Conservation (phyloP, 2,113 vertebrate species). For the Sminthopsis crassicaudata region DNA sequence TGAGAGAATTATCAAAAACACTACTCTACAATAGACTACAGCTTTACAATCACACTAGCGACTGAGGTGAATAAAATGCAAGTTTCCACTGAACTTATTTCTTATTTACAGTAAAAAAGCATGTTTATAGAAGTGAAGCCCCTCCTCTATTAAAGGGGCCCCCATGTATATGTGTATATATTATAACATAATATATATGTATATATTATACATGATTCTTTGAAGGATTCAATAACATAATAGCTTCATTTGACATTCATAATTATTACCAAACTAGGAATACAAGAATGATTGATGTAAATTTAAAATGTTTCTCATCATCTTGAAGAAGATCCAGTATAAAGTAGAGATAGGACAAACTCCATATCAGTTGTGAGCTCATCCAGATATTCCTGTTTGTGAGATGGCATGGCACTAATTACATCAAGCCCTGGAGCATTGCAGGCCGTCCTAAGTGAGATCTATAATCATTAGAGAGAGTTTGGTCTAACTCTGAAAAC, state of each 20-base stretch:
- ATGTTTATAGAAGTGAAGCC: too few relatives aligned
- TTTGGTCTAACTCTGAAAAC: neutral
- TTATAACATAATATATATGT: neutral
- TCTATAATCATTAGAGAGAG: neutral
- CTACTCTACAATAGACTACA: too few relatives aligned
- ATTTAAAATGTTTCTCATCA: neutral
- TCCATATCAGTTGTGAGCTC: neutral
- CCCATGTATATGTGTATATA: neutral
- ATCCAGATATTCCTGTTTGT: neutral
- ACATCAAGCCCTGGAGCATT: neutral
- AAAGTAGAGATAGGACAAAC: neutral
- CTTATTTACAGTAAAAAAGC: too few relatives aligned
- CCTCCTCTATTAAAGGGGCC: too few relatives aligned
- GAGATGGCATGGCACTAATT: neutral
- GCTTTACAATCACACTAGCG: too few relatives aligned
- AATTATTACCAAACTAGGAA: neutral
- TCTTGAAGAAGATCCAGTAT: neutral
- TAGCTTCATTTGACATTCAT: neutral
- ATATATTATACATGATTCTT: neutral
- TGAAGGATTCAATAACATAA: neutral
- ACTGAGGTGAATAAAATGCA: too few relatives aligned
- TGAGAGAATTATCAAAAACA: too few relatives aligned
- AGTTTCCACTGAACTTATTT: too few relatives aligned
- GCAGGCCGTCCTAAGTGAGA: neutral
- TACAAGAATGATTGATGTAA: neutral